Evolutionary conservation across 1,140 invertebrate genomes (phyloP).

Genomic region (Pogonognathellus flavescens): DNA sequence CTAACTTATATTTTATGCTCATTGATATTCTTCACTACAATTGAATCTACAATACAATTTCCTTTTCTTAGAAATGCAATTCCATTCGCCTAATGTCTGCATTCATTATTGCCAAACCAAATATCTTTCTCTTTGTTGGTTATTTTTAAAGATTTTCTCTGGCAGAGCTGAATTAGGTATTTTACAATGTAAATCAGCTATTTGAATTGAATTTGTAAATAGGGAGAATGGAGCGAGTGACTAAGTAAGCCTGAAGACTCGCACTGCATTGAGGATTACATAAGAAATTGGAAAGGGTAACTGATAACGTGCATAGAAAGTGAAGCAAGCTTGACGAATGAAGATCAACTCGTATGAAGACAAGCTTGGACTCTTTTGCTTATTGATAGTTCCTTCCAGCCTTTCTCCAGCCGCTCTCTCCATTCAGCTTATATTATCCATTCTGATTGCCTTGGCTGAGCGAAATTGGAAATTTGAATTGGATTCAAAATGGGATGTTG

Average conservation of each 20-base stretch:
- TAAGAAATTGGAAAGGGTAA: conserved; percentile 4
- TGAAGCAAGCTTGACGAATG: too few relatives aligned
- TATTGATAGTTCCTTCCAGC: too few relatives aligned
- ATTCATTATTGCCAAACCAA: neutral
- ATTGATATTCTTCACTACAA: too few relatives aligned
- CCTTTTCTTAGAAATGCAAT: neutral
- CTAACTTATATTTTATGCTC: too few relatives aligned
- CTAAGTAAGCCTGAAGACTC: neutral
- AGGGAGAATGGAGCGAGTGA: neutral
- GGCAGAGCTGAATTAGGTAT: neutral
- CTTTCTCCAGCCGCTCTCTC: too few relatives aligned
- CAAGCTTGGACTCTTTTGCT: too few relatives aligned
- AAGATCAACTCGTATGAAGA: too few relatives aligned
- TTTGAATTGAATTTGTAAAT: neutral
- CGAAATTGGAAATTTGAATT: too few relatives aligned
- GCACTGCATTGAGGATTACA: neutral
- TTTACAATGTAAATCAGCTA: neutral
- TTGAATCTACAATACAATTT: too few relatives aligned
- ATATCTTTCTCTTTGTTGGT: neutral
- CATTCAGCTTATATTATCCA: too few relatives aligned
- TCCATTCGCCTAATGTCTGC: neutral
- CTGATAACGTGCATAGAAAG: neutral
- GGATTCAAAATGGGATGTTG: too few relatives aligned
- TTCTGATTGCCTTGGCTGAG: too few relatives aligned
- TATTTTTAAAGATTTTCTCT: neutral